Conservation (phyloP, 2,888 invertebrate genomes). For the Philhelius pedissequus region DNA sequence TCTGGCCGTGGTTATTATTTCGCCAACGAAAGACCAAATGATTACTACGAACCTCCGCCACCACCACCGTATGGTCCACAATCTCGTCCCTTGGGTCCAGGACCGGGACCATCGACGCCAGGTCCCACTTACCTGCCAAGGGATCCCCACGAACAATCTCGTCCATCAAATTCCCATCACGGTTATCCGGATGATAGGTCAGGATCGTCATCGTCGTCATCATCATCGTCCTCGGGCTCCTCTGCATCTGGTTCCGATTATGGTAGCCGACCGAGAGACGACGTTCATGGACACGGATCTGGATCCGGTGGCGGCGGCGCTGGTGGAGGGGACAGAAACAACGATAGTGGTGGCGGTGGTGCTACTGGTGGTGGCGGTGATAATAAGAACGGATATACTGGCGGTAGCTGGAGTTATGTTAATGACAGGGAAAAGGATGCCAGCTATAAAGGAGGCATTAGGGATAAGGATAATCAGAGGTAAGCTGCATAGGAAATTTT, state of each 20-base stretch:
- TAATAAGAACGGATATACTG: conserved; percentile 68
- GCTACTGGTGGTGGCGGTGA: conserved; percentile 48
- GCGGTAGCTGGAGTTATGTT: conserved; percentile 70
- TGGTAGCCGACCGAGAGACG: conserved; percentile 72
- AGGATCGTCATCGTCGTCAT: conserved; percentile 56
- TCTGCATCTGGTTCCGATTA: conserved; percentile 51
- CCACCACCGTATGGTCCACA: conserved; percentile 47
- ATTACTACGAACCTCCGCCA: conserved; percentile 60
- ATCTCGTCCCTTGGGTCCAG: conserved; percentile 49
- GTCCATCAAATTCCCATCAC: conserved; percentile 54
- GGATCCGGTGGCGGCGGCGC: conserved; percentile 41
- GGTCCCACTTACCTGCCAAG: conserved; percentile 55
- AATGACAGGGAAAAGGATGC: conserved; percentile 71
- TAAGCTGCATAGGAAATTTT: conserved; percentile 73
- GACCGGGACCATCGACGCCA: conserved; percentile 43
- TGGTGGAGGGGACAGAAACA: conserved; percentile 29
- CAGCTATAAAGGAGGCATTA: conserved; percentile 68
- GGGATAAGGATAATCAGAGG: conserved; percentile 74
- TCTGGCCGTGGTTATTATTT: conserved; percentile 84
- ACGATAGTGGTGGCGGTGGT: conserved; percentile 51
- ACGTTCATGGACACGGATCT: conserved; percentile 24
- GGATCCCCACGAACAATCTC: conserved; percentile 49
- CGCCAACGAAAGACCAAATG: conserved; percentile 79
- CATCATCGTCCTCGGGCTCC: conserved; percentile 43
- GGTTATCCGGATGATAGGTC: conserved; percentile 57